Evolutionary conservation across 2,888 invertebrate species (phyloP), one percentile per base, ranked within the genome.

Genomic region (Pollenia griseotomentosa): DNA sequence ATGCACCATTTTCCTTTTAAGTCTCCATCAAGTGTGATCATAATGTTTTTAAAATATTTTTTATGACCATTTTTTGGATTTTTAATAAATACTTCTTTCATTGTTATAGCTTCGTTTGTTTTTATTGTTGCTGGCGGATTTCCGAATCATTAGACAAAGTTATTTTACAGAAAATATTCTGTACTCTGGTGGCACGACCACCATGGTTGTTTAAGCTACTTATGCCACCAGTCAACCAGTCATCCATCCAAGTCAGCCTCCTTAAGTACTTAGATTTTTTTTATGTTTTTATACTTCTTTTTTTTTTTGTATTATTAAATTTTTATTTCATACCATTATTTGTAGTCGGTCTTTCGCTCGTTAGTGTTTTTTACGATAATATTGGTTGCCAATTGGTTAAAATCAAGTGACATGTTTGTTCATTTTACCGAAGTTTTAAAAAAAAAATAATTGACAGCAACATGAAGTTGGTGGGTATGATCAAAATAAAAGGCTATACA

Each of bases 81-180:
- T 71, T 12, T 48, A 73, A 40, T 66, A 74, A 61, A 71, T 73
- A 77, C 40, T 16, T 79, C 74, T 73, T 55, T 66, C 77, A 68
- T 68, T 80, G 55, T 85, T 75, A 66, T 61, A 77, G 57, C 79
- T 33, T 33, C 33, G 33, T 33, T 55, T 63, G 42, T 57, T 75
- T 84, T 92, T 91, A 91, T 90, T 90, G 90, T 90, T 90, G 90
- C 90, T 92, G 92, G 92, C 91, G 93, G 92, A 92, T 93, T 92
- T 93, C 92, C 92, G 90, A 92, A 90, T 92, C 92, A 93, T 93
- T 93, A 92, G 92, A 89, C 92, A 91, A 93, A 92, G 91, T 92
- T 91, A 92, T 91, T 57, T 79, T 73, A 73, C 89, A 88, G 79
- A 81, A 73, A 53, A 53, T 51, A 7, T 23, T 44, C 12, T 40